Evolutionary conservation across 2,888 invertebrate species (phyloP).

Genomic region (Halocaridina rubra): DNA sequence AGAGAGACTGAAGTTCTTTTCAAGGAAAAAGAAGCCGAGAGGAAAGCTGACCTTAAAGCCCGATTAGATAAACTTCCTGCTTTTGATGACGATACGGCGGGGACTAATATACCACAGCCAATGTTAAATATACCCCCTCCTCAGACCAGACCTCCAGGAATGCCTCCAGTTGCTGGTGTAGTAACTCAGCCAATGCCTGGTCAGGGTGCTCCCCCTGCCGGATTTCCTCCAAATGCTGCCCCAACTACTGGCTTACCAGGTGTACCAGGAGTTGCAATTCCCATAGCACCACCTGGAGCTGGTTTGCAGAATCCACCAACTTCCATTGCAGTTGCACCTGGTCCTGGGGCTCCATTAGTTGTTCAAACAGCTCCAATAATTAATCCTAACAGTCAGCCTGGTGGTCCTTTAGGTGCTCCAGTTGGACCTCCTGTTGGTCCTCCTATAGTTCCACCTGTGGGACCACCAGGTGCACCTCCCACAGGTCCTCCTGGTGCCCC

Average conservation of each 20-base stretch:
- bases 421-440: constrained; percentile 18
- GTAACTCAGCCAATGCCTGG: constrained; percentile 70
- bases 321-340: constrained; percentile 1
- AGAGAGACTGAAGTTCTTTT: constrained; percentile 73
- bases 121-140: constrained; percentile 71
- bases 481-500: constrained; percentile 35
- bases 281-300: constrained; percentile 13
- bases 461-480: constrained; percentile 35
- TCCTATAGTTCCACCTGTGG: constrained; percentile 9
- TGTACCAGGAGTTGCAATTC: constrained; percentile 5
- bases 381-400: background rate
- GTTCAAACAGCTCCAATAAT: background rate
- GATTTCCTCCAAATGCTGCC: constrained; percentile 67
- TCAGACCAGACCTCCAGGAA: constrained; percentile 73
- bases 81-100: constrained; percentile 26
- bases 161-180: constrained; percentile 74
- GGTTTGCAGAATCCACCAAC: background rate
- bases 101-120: constrained; percentile 70
- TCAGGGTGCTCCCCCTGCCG: constrained; percentile 72
- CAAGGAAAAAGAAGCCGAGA: constrained; percentile 62
- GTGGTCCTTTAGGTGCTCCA: background rate
- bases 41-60: constrained; percentile 52
- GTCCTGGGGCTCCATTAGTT: background rate
- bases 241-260: constrained; percentile 14
- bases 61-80: constrained; percentile 38